Base-by-base conservation (phyloP, 2,797 vertebrate species). In the Anabacerthia variegaticeps region DNA sequence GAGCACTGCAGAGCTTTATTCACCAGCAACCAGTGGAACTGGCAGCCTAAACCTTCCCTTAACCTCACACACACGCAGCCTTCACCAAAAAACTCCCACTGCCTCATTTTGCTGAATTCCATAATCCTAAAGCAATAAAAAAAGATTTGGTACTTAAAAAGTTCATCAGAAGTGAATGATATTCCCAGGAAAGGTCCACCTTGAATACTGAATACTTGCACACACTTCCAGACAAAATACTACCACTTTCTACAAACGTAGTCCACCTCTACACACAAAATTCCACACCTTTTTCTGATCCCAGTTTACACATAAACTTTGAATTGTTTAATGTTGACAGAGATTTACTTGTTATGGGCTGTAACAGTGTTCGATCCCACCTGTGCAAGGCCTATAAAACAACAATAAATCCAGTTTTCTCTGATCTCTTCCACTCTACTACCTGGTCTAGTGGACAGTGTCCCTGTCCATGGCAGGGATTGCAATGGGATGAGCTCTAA, bases 111-210 rank as follows among this genome's bases (percentile, higher is more conserved):
- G 23, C 52, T 20, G 4, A 73, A 4, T 49, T 10, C 32, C 9
- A 0, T 2, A 6, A 34, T 1, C 30, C 12, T 14, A 9, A 48
- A 76, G 4, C 22, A 80, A 27, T 0, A 51, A 15, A 37, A 36
- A 16, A 36, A 39, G 14, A 23, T 26, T 5, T 46, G 18, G 15
- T 32, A 9, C 22, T 36, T 37, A 10, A 19, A 78, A 78, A n/a
- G 28, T 39, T 27, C 7, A 62, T 6, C 54, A 75, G 21, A 39
- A 87, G 6, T 22, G 14, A 12, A 48, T 0, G 49, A n/a, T 1
- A 43, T 26, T 66, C 13, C 71, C 76, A 71, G 67, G 43, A 73
- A 76, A 79, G 32, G 17, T 17, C 46, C 49, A 30, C 30, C 52
- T 48, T 20, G 14, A 23, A 4, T 26, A 37, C 61, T 8, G 43